Base-by-base conservation (phyloP, 2,888 invertebrate genomes). In the Melieria crassipennis region DNA sequence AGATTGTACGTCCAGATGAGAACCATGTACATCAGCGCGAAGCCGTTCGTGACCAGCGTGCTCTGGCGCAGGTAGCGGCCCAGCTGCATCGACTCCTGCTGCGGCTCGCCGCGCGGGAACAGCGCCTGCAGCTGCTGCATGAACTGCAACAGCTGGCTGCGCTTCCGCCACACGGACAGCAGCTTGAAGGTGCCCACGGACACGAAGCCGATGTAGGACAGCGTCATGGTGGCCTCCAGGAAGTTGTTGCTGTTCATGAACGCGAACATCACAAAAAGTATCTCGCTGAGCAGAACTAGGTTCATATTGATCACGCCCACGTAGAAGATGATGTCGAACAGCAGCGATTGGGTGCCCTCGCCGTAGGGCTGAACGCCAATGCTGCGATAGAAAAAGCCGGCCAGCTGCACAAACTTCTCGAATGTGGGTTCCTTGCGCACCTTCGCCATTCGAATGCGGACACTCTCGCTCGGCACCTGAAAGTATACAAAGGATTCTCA, bases 1-100 rank as follows among this genome's bases (percentile, higher is more conserved):
- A 86, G 72, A 56, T 85, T 86, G 52, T 84, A 87, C 0, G 81
- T 82, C 80, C 82, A 85, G 46, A 85, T 83, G 0, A 85, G 79
- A 13, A 81, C 62, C 52, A 82, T 78, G 57, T 84, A 86, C 3
- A 85, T 75, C 16, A 77, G 48, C 1, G 81, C 70, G 52, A 84
- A 86, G 45, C 76, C 76, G 0, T 79, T 30, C n/a, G 74, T 75
- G 0, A 82, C 73, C 1, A 78, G 70, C 0, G 72, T 74, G 10
- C 78, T 78, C 10, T 78, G 72, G 0, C 72, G 62, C n/a, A 81
- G 67, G 67, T 81, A 73, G 7, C 58, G 4, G 4, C 3, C 9
- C 7, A 72, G 5, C 52, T 74, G 64, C 56, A 70, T 74, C 5
- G 60, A 13, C 11, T n/a, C 1, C 30, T 75, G 76, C 4, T 47